Evolutionary conservation across 2,888 invertebrate genomes (phyloP).

Genomic region (Xanthorhoe spadicearia): DNA sequence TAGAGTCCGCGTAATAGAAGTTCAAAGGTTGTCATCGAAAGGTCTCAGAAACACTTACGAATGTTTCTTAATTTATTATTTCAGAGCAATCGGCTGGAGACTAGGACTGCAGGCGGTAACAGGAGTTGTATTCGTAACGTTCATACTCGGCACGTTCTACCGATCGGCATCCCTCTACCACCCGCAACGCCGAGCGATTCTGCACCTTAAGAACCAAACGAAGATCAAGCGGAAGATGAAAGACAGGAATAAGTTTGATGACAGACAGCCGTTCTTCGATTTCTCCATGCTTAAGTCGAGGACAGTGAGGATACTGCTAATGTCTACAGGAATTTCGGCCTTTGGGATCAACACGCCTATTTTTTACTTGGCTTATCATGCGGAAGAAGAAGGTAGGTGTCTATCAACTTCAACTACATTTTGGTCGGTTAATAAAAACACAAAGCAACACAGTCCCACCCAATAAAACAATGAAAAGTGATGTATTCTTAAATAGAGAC

Average conservation of each 20-base stretch:
- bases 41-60: not conserved
- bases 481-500: no score
- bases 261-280: constrained; percentile 94
- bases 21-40: not conserved
- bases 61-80: constrained; percentile 38
- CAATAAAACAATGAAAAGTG: no score
- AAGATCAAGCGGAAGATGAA: constrained; percentile 91
- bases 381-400: constrained; percentile 88
- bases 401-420: not conserved
- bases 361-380: constrained; percentile 92
- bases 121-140: constrained; percentile 92
- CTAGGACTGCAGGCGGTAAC: constrained; percentile 93
- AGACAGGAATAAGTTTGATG: constrained; percentile 90
- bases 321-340: constrained; percentile 91
- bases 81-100: constrained; percentile 92
- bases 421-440: no score
- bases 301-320: constrained; percentile 92
- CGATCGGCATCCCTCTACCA: constrained; percentile 95
- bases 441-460: no score
- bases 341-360: constrained; percentile 95
- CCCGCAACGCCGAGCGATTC: constrained; percentile 93
- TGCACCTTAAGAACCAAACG: constrained; percentile 93
- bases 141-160: constrained; percentile 94
- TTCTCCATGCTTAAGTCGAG: constrained; percentile 93
- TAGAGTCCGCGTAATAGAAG: not conserved